Base-by-base conservation (phyloP, 2,113 vertebrate species). In the Macroglossus sobrinus region DNA sequence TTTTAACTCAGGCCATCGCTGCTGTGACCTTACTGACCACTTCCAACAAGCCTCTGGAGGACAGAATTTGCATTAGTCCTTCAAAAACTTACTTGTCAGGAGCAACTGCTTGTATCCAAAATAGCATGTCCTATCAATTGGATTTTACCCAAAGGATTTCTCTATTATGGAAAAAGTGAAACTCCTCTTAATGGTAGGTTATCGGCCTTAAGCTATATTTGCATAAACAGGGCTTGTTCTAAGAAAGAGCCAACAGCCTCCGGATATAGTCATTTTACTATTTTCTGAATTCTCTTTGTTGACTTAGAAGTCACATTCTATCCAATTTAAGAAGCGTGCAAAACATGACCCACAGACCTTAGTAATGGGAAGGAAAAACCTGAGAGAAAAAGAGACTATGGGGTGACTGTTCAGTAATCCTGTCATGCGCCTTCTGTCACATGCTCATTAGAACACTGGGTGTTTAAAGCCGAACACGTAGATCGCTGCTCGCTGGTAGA, bases 401-500 rank as follows among this genome's bases (percentile, higher is more conserved):
- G 76, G 55, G 81, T 75, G 69, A 71, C 94, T 90, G 43, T 30
- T 97, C 84, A 95, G 88, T 91, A 97, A 88, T 97, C 88, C 82
- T 64, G 84, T 94, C 92, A 84, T 93, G 92, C 3, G 47, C 76
- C 61, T 91, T 92, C 89, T 89, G 63, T 88, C 50, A 84, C 95
- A 95, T 85, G 94, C 66, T 97, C 84, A 86, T 96, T 97, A 96
- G 50, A 94, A 74, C 40, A 40, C 14, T 33, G 72, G 57, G 53
- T 43, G 50, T 66, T 92, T 78, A 92, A 97, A 96, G 50, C 94
- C 79, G 68, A 93, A 72, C 94, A 89, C 64, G 40, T 96, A 96
- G 80, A 94, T 96, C 97, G 76, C 64, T 96, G 69, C 93, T 97
- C 82, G 43, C 85, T 97, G 66, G 91, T 91, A 97, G 94, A 96